Percentiles rank a stretch among this genome's conserved stretches.
Evolutionary conservation across 2,113 vertebrate species (phyloP).

Genomic region (Sphaerodactylus townsendi): DNA sequence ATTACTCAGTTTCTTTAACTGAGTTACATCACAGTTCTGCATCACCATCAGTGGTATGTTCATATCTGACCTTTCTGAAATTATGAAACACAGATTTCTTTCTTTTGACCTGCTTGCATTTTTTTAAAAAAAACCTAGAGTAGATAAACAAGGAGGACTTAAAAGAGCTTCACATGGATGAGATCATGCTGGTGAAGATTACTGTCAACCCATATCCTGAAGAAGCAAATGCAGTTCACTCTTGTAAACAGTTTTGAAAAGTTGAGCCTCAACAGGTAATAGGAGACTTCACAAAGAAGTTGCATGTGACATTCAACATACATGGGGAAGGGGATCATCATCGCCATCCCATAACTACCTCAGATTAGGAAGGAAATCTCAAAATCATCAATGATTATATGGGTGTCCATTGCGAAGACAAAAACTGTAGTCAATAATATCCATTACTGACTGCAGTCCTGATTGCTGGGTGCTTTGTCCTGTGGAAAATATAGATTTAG

Average conservation of each 20-base stretch:
- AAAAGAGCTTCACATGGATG: not conserved
- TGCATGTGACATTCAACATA: not conserved
- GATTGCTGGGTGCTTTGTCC: not conserved
- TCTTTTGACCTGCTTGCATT: not conserved
- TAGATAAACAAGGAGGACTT: not conserved
- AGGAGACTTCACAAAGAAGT: not conserved
- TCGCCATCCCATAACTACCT: not conserved
- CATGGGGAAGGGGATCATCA: not conserved
- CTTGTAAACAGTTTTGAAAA: not conserved
- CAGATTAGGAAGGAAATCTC: slow-evolving; percentile 24
- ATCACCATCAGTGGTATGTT: not conserved
- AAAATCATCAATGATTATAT: not conserved
- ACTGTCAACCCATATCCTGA: not conserved
- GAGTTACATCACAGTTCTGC: too few relatives aligned
- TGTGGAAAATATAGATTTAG: slow-evolving; percentile 28
- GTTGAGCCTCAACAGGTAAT: not conserved
- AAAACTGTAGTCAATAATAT: slow-evolving; percentile 26
- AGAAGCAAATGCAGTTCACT: not conserved
- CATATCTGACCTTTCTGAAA: not conserved
- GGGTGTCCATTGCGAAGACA: not conserved
- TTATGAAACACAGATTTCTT: not conserved
- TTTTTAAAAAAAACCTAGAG: not conserved
- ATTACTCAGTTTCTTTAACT: too few relatives aligned
- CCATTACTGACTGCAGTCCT: not conserved
- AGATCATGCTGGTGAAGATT: not conserved